Base-by-base conservation (phyloP, 2,888 invertebrate genomes). In the Andrena dorsata region DNA sequence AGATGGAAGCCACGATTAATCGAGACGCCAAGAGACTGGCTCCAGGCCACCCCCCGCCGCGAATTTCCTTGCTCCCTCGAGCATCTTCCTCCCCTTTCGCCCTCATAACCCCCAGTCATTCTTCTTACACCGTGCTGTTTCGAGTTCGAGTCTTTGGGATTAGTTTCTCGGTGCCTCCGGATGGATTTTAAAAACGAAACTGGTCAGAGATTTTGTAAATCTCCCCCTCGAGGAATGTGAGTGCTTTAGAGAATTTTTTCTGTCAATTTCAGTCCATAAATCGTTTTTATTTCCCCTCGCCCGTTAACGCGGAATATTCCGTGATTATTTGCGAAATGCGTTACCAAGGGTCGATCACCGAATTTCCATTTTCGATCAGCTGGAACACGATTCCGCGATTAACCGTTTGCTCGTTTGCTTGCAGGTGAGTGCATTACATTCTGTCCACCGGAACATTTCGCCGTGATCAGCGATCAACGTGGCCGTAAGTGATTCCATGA, bases 1-100 rank as follows among this genome's bases (percentile, higher is more conserved):
- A 53, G 64, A 69, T 74, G 74, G 51, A 65, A 82, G 82, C 72
- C 81, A 79, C 88, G 86, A 89, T 90, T 89, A 89, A 90, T 89
- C 86, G 87, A 79, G 80, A 81, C 61, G 80, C 76, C 75, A 75
- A 64, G 69, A 69, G 63, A 60, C 56, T 51, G 51, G 56, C 47
- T 63, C 53, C 51, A n/a, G 28, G n/a, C 26, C 41, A 76, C 20
- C 70, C 61, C 47, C 23, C 10, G 23, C 10, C 53, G 35, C 26
- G 65, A 76, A 80, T 85, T 75, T 71, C 51, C 51, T 32, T 53
- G 47, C 75, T 65, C 72, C 66, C 49, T 73, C 63, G 64, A 66
- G 30, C 61, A 16, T 74, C 78, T 61, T 64, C 63, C 60, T n/a
- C 51, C 51, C 41, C 35, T 4, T 16, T 60, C 13, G n/a, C 13